phyloP scores from a whole-genome alignment of 2,797 vertebrate genomes.

The Poliocrania exsul region DNA sequence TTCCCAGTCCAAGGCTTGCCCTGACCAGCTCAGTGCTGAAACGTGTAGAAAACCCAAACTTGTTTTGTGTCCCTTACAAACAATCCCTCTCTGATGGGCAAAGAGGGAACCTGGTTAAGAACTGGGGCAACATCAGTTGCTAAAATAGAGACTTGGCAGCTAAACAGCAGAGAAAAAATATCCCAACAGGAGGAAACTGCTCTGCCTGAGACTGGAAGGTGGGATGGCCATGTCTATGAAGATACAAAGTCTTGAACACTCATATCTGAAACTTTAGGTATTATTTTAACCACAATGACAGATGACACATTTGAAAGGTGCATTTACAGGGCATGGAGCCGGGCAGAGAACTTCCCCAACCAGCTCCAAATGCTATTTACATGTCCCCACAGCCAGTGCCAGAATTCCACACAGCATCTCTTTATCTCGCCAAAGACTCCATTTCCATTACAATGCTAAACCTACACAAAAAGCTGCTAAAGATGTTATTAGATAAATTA shows the following conservation, averaged over 20 bases:
- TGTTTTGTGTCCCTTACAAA: background rate
- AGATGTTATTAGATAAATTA: slow-evolving; percentile 80
- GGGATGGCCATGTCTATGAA: fast-evolving
- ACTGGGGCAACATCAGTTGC: background rate
- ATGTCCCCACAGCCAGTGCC: background rate
- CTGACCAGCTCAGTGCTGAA: background rate
- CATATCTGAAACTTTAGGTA: background rate
- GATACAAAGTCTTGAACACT: background rate
- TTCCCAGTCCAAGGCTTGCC: background rate
- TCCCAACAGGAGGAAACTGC: background rate
- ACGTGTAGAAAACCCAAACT: background rate
- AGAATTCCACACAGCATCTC: slow-evolving; percentile 1
- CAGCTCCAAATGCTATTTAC: background rate
- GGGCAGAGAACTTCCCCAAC: background rate
- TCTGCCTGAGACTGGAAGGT: background rate
- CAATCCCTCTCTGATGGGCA: background rate
- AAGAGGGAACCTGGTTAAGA: background rate
- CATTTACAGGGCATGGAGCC: background rate
- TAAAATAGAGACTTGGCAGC: background rate
- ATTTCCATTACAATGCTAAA: slow-evolving; percentile 75
- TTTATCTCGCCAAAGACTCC: slow-evolving; percentile 24
- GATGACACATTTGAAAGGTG: background rate
- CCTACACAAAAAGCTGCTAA: slow-evolving; percentile 73
- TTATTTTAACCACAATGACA: background rate
- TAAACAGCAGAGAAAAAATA: background rate